These are phyloP conservation scores for Cyphomyrus discorhynchus DNA, from an alignment of 2,113 vertebrate species.

Conservation along the genomic window DNA sequence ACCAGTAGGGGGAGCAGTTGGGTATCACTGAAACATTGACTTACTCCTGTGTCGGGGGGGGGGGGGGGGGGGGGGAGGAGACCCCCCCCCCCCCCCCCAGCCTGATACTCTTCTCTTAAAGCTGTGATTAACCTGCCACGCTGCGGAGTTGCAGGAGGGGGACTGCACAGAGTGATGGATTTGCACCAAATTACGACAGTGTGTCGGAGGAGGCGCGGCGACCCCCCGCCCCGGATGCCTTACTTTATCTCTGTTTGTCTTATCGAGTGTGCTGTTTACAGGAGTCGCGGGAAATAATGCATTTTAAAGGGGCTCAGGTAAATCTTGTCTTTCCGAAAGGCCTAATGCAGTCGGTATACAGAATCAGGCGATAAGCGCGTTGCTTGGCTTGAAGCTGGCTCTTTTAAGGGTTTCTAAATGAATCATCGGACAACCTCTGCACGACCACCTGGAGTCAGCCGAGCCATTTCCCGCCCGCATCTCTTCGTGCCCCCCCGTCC, in stretches of 20 bases:
- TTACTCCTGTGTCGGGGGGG: neutral
- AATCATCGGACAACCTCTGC: neutral
- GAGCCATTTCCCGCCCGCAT: neutral
- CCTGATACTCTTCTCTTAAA: neutral
- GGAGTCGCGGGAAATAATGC: neutral
- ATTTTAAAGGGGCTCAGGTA: constrained; percentile 10
- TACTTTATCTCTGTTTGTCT: constrained; percentile 25
- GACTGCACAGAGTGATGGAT: constrained; percentile 23
- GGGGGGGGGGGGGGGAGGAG: no score
- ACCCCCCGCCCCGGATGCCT: neutral
- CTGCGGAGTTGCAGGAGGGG: constrained; percentile 9
- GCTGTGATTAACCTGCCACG: constrained; percentile 23
- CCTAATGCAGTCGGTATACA: neutral
- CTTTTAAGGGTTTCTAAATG: neutral
- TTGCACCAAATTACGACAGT: constrained; percentile 26
- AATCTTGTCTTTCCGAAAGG: neutral
- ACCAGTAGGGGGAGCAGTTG: neutral
- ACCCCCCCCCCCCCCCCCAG: no score
- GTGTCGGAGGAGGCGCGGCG: no score
- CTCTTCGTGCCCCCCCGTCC: neutral
- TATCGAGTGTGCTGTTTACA: constrained; percentile 13
- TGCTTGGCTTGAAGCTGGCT: neutral
- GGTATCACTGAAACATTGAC: neutral
- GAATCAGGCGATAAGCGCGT: neutral
- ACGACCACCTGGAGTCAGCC: neutral